phyloP scores from a whole-genome alignment of 1,140 invertebrate species.

The Choristoneura fumiferana region DNA sequence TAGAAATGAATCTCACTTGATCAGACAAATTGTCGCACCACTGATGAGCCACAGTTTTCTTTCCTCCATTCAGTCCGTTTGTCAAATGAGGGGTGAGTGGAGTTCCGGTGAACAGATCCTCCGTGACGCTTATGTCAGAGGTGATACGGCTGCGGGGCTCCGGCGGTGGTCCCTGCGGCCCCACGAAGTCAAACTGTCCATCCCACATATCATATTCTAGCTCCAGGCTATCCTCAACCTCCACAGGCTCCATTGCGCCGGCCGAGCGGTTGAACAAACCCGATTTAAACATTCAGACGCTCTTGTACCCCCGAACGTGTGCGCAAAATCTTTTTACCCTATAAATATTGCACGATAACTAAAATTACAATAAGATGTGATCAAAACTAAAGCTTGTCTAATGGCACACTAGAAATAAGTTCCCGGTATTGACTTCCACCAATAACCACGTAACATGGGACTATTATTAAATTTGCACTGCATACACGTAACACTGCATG shows the following conservation, averaged over 20 bases:
- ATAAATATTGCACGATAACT: too few species aligned
- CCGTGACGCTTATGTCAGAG: slow-evolving; percentile 62
- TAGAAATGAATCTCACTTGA: slow-evolving; percentile 65
- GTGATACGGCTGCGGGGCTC: slow-evolving; percentile 45
- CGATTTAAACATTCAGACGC: slow-evolving; percentile 70
- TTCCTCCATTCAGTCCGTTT: slow-evolving; percentile 75
- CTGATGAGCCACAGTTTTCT: slow-evolving; percentile 76
- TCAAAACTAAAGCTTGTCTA: slow-evolving; percentile 14
- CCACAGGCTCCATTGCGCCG: slow-evolving; percentile 61
- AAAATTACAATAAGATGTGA: neutral
- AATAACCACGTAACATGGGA: slow-evolving; percentile 13
- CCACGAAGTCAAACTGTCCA: slow-evolving; percentile 91
- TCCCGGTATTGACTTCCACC: neutral
- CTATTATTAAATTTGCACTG: slow-evolving; percentile 19
- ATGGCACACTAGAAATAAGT: slow-evolving; percentile 20
- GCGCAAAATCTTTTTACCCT: slow-evolving; percentile 27
- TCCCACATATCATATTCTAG: slow-evolving; percentile 92
- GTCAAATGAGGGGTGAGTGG: slow-evolving; percentile 71
- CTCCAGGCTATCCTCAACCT: slow-evolving; percentile 79
- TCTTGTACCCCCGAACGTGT: slow-evolving; percentile 26
- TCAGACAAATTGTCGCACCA: slow-evolving; percentile 79
- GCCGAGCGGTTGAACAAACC: slow-evolving; percentile 62
- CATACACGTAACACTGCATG: slow-evolving; percentile 10
- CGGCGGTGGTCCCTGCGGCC: slow-evolving; percentile 70
- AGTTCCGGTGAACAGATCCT: slow-evolving; percentile 69